Conservation (phyloP, 2,888 invertebrate genomes). For the Nephrotoma flavescens region DNA sequence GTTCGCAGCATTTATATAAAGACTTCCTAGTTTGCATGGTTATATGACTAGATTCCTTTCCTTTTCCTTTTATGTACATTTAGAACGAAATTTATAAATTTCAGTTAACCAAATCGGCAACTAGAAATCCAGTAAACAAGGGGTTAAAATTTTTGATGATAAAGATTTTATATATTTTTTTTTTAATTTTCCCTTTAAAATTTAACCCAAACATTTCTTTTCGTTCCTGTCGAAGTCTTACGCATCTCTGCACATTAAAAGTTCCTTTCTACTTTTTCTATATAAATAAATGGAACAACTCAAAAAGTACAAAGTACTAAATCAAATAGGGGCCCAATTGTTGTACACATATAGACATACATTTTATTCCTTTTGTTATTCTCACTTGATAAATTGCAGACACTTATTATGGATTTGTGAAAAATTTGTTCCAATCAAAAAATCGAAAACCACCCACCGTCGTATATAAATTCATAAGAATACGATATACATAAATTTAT, state of each 20-base stretch:
- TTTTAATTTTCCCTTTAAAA: background rate
- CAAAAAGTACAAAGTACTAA: background rate
- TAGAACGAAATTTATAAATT: too few species aligned
- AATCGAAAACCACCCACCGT: background rate
- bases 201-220: background rate
- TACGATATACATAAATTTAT: background rate
- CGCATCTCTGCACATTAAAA: background rate
- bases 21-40: too few species aligned
- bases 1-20: too few species aligned
- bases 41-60: too few species aligned
- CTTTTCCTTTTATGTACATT: too few species aligned
- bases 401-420: background rate
- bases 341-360: background rate
- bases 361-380: background rate
- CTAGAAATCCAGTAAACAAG: too few species aligned
- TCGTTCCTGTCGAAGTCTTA: background rate
- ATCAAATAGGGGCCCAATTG: background rate
- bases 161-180: background rate
- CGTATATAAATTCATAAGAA: background rate
- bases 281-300: background rate
- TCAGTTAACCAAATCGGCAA: too few species aligned
- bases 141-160: background rate
- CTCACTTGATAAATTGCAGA: background rate
- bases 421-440: background rate
- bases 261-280: background rate